Evolutionary conservation across 1,140 invertebrate genomes (phyloP).

Genomic region (Physella acuta): DNA sequence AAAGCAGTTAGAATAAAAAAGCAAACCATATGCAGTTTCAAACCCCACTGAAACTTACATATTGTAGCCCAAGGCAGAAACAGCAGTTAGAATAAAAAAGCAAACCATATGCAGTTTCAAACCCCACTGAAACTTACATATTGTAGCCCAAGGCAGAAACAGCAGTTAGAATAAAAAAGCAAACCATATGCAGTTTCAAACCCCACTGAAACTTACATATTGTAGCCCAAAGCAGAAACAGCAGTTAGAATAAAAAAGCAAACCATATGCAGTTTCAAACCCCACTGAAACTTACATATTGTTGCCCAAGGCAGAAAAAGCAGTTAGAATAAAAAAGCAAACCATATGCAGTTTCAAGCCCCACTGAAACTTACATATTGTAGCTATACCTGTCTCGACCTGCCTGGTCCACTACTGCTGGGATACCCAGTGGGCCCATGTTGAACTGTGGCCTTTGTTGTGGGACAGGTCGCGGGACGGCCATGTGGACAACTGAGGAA

Average conservation of each 20-base stretch:
- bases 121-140: constrained; percentile 22
- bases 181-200: too few species aligned
- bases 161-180: too few species aligned
- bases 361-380: constrained; percentile 25
- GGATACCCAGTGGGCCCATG: constrained; percentile 33
- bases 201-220: too few species aligned
- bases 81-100: neutral
- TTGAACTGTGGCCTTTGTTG: constrained; percentile 26
- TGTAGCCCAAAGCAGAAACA: too few species aligned
- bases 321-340: neutral
- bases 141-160: too few species aligned
- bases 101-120: constrained; percentile 21
- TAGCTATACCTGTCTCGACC: constrained; percentile 35
- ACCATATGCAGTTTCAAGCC: constrained; percentile 16
- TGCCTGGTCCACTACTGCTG: constrained; percentile 25
- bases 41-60: too few species aligned
- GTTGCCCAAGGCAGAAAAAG: neutral
- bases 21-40: too few species aligned
- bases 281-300: too few species aligned
- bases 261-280: too few species aligned
- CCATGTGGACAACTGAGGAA: constrained; percentile 33
- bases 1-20: too few species aligned
- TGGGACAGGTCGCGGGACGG: constrained; percentile 28
- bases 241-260: too few species aligned
- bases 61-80: neutral